Evolutionary conservation across 2,888 invertebrate genomes (phyloP), one percentile per base, ranked within the genome.

Genomic region (Cerastis leucographa): DNA sequence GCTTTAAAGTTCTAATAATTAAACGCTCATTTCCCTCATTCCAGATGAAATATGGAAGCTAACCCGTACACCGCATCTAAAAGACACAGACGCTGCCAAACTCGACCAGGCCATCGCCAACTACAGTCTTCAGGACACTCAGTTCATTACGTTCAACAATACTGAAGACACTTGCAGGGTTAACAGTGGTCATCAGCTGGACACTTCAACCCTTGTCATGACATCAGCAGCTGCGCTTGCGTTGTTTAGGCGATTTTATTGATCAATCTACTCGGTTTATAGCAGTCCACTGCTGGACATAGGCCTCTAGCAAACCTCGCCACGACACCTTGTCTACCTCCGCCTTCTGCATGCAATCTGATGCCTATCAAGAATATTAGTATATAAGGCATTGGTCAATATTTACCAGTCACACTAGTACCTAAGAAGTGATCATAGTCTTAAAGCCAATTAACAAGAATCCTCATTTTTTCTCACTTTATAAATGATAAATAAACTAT

Each of bases 41-140:
- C 3, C 93, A 96, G 96, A 96, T 81, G 96, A 96, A 86, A 90
- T 96, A 54, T 96, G 96, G 96, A 94, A 96, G 74, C 88, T 96
- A 35, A 95, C 94, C 0, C 91, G 96, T 5, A 92, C 94, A 2
- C 94, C 94, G 0, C 96, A 96, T 59, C 84, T 95, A 0, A 96
- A 95, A 75, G 92, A 91, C 54, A 93, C 94, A 0, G 95, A 95
- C 59, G 93, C 93, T 0, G 87, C 88, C 0, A 94, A 95, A 79
- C 84, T 96, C 0, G 92, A 94, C 70, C 91, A 93, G 64, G 94
- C 94, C 0, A 92, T 96, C 1, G 91, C 93, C 0, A 93, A 91
- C 54, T 95, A 95, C 83, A 91, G 89, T 25, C 89, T 96, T 0
- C 92, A 94, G 70, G 88, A 89, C 19, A 94, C 95, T 0, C 82